Conservation (phyloP, 2,797 vertebrate species). For the Harpagifer antarcticus region DNA sequence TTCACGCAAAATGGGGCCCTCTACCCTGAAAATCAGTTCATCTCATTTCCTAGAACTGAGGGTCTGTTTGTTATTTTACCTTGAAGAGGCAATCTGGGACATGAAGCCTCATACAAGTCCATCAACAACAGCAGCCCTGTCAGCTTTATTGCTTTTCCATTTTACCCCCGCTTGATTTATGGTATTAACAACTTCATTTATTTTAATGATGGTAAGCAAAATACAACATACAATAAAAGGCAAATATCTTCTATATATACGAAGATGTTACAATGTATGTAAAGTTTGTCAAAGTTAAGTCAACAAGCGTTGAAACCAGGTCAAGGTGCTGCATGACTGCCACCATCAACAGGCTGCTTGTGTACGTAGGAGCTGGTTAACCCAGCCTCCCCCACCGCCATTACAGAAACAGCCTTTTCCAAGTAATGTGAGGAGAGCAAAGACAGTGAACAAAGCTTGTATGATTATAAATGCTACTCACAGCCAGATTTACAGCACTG, state of each 20-base stretch:
- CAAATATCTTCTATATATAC: not conserved
- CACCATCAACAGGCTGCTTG: conserved; percentile 40
- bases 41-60: conserved; percentile 47
- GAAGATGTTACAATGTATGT: not conserved
- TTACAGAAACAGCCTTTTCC: not conserved
- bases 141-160: not conserved
- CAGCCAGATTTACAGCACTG: conserved; percentile 31
- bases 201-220: not conserved
- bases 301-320: conserved; percentile 51
- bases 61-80: conserved; percentile 28
- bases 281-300: conserved; percentile 14
- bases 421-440: conserved; percentile 44
- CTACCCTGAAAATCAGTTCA: conserved; percentile 4
- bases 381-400: conserved; percentile 6
- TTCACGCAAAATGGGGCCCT: conserved; percentile 9
- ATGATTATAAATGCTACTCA: conserved; percentile 24
- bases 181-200: not conserved
- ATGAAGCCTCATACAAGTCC: conserved; percentile 7
- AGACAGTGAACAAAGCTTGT: conserved; percentile 11
- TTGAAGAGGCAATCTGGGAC: conserved; percentile 18
- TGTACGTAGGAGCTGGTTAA: conserved; percentile 15
- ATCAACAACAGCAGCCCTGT: not conserved
- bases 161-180: not conserved
- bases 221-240: not conserved
- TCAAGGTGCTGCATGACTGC: conserved; percentile 11